These are phyloP conservation scores for Acestrorhynchus altus DNA, from an alignment of 2,797 vertebrate species.

Conservation along the genomic window DNA sequence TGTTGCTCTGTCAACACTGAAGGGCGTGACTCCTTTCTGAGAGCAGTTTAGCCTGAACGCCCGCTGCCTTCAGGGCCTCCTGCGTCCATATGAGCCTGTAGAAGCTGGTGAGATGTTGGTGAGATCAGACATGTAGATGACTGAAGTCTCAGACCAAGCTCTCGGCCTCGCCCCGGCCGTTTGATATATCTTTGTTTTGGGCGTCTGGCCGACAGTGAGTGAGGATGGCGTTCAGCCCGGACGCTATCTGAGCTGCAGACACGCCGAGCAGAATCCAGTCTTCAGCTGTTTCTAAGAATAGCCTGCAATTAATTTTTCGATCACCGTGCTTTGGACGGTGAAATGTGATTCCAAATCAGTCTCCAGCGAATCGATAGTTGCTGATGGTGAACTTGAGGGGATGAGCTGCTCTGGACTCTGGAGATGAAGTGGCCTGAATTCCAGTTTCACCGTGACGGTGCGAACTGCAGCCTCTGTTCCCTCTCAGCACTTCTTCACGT, in stretches of 20 bases:
- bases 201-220: fast-evolving
- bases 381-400: not conserved
- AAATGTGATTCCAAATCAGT: not conserved
- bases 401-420: not conserved
- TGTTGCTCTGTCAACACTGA: conserved; percentile 21
- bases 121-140: not conserved
- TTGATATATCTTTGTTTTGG: not conserved
- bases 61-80: too few species aligned
- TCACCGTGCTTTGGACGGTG: not conserved
- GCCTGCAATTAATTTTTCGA: not conserved
- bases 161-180: not conserved
- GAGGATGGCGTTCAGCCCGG: not conserved
- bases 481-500: too few species aligned
- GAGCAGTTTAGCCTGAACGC: too few species aligned
- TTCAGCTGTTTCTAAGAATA: conserved; percentile 8
- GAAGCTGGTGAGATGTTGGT: too few species aligned
- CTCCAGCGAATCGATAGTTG: not conserved
- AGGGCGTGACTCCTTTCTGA: not conserved
- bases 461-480: too few species aligned
- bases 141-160: too few species aligned
- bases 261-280: not conserved
- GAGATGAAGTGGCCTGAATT: not conserved
- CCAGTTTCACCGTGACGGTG: too few species aligned
- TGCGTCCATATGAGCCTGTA: too few species aligned
- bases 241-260: conserved; percentile 18